phyloP scores from a whole-genome alignment of 1,140 invertebrate genomes.

The Heterodera carotae region DNA sequence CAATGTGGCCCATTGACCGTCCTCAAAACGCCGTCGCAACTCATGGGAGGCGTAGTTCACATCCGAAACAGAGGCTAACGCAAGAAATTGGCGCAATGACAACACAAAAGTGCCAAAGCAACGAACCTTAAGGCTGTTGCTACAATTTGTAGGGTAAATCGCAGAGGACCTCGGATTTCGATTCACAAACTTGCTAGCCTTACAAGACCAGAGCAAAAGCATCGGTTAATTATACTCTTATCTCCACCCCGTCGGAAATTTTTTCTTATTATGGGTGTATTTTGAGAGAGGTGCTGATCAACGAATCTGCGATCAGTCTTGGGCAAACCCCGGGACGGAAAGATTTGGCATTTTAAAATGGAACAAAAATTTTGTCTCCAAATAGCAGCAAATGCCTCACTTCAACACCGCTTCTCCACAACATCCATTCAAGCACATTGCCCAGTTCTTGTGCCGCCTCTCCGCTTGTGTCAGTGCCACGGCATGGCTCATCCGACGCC shows the following conservation, averaged over 20 bases:
- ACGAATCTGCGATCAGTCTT: not conserved
- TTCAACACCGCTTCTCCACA: conserved; percentile 92
- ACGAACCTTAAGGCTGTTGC: conserved; percentile 63
- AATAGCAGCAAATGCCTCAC: conserved; percentile 76
- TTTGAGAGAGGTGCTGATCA: too few species aligned
- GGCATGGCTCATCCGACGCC: not conserved
- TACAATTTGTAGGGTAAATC: too few species aligned
- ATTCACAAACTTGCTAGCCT: too few species aligned
- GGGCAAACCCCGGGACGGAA: too few species aligned
- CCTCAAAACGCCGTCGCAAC: conserved; percentile 34
- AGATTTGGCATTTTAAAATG: too few species aligned
- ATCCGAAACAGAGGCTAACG: conserved; percentile 66
- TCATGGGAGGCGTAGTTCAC: conserved; percentile 52
- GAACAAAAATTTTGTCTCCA: too few species aligned
- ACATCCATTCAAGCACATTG: conserved; percentile 78
- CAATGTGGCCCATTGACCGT: conserved; percentile 67
- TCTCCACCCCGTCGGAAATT: conserved; percentile 1
- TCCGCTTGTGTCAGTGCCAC: not conserved
- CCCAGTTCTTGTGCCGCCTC: not conserved
- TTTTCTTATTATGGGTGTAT: too few species aligned
- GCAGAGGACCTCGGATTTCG: too few species aligned
- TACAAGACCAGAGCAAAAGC: too few species aligned
- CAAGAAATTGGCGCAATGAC: conserved; percentile 79
- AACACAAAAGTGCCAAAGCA: conserved; percentile 72
- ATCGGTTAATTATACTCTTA: too few species aligned